phyloP scores from a whole-genome alignment of 2,797 vertebrate genomes.

The Neosilurus mollespiculum region DNA sequence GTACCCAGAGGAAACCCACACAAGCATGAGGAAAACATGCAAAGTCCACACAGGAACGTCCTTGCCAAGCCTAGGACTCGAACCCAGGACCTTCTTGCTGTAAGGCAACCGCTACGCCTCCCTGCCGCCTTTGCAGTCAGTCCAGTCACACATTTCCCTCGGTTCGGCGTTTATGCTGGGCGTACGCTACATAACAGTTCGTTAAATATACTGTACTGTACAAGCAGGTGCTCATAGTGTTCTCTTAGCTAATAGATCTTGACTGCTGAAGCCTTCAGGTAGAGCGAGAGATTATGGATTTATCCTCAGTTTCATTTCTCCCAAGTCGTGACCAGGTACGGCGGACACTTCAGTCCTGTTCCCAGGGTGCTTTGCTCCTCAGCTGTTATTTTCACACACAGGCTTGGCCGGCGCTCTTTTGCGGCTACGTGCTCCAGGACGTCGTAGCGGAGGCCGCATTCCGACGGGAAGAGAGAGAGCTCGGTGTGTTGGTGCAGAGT shows the following conservation, averaged over 20 bases:
- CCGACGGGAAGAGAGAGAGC: conserved; percentile 51
- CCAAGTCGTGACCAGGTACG: conserved; percentile 70
- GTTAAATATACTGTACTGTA: neutral
- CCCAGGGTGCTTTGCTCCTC: conserved; percentile 39
- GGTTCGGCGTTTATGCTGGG: too few species aligned
- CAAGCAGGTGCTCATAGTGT: neutral
- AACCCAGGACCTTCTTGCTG: too few species aligned
- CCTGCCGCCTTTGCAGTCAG: too few species aligned
- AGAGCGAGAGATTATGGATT: neutral
- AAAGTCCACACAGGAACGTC: too few species aligned
- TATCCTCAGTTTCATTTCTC: conserved; percentile 57
- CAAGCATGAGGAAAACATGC: too few species aligned
- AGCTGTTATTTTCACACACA: conserved; percentile 64
- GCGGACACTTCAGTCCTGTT: conserved; percentile 65
- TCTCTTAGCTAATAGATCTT: neutral
- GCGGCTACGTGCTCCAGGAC: conserved; percentile 60
- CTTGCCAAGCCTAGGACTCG: too few species aligned
- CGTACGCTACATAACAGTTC: neutral
- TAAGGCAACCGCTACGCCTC: too few species aligned
- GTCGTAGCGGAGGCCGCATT: conserved; percentile 72
- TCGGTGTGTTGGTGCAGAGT: conserved; percentile 44
- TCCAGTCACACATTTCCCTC: too few species aligned
- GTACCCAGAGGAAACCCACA: too few species aligned
- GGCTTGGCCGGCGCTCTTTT: neutral
- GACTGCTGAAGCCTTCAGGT: too few species aligned